Percentiles rank a stretch among this genome's conserved stretches.
Evolutionary conservation across 2,888 invertebrate genomes (phyloP).

Genomic region (Alcis repandata): DNA sequence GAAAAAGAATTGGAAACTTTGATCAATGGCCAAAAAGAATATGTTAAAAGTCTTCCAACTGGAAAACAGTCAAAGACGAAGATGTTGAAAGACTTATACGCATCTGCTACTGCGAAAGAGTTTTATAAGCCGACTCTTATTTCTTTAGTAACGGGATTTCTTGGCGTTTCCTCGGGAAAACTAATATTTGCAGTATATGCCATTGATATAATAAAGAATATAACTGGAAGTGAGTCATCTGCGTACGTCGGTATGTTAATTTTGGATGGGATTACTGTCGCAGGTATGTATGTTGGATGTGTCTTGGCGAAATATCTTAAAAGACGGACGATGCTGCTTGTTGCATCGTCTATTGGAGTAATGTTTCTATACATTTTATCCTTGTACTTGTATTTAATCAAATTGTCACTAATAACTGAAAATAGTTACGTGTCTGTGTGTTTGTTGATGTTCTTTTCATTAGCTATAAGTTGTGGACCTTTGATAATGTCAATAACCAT

Average conservation of each 20-base stretch:
- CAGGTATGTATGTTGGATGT: constrained; percentile 57
- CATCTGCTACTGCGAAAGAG: constrained; percentile 42
- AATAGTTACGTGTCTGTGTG: constrained; percentile 50
- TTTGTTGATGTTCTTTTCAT: constrained; percentile 51
- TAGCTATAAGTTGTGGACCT: constrained; percentile 58
- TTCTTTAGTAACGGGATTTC: constrained; percentile 41
- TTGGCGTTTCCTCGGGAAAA: constrained; percentile 56
- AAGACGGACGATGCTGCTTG: constrained; percentile 53
- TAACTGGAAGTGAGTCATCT: constrained; percentile 53
- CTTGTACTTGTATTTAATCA: constrained; percentile 53
- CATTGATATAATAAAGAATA: constrained; percentile 61
- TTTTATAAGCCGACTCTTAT: constrained; percentile 60
- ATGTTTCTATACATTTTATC: constrained; percentile 51
- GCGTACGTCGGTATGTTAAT: constrained; percentile 64
- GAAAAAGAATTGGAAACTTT: constrained; percentile 57
- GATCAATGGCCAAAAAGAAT: constrained; percentile 52
- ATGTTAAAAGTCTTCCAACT: constrained; percentile 29
- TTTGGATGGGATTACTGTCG: constrained; percentile 62
- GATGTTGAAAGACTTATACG: constrained; percentile 25
- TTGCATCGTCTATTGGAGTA: constrained; percentile 45
- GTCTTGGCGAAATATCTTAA: constrained; percentile 49
- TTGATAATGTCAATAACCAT: constrained; percentile 51
- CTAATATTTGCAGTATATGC: constrained; percentile 59
- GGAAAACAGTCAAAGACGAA: constrained; percentile 14
- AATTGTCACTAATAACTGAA: constrained; percentile 46